Percentiles rank a stretch among this genome's conserved stretches.
Evolutionary conservation across 2,888 invertebrate genomes (phyloP).

Genomic region (Branchipolynoe longqiensis): DNA sequence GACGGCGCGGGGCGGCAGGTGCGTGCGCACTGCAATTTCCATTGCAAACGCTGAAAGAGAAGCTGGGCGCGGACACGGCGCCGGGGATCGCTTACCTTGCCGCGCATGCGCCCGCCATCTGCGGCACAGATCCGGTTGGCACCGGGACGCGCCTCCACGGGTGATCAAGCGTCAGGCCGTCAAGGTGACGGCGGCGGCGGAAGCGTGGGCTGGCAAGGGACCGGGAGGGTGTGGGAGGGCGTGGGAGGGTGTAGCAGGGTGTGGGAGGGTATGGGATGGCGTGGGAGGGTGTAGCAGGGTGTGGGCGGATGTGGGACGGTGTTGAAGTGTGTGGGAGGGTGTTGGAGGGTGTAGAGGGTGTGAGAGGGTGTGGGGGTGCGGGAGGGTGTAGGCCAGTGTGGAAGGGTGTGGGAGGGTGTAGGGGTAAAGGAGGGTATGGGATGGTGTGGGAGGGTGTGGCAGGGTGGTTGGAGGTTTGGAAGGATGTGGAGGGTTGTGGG

Average conservation of each 20-base stretch:
- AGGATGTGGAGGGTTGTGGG: too few species aligned
- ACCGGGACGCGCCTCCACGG: conserved; percentile 2
- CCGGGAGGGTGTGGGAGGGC: not conserved
- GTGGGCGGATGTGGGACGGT: too few species aligned
- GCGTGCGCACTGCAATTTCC: conserved; percentile 20
- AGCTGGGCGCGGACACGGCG: not conserved
- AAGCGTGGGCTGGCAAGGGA: not conserved
- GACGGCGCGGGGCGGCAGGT: conserved; percentile 27
- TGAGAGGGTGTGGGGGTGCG: too few species aligned
- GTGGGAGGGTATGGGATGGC: not conserved
- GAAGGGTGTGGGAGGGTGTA: too few species aligned
- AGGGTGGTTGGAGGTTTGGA: too few species aligned
- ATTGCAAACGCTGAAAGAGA: conserved; percentile 42
- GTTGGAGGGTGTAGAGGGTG: not conserved
- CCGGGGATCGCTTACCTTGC: conserved; percentile 15
- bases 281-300: not conserved
- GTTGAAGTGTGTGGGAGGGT: not conserved
- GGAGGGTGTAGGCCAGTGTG: too few species aligned
- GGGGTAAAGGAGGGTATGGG: too few species aligned
- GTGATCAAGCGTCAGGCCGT: conserved; percentile 40
- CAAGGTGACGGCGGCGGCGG: conserved; percentile 18
- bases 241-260: not conserved
- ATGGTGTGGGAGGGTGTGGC: too few species aligned
- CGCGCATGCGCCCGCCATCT: not conserved
- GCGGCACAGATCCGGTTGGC: conserved; percentile 46